Conservation (phyloP, 2,797 vertebrate genomes). For the Enteromius treurensis region DNA sequence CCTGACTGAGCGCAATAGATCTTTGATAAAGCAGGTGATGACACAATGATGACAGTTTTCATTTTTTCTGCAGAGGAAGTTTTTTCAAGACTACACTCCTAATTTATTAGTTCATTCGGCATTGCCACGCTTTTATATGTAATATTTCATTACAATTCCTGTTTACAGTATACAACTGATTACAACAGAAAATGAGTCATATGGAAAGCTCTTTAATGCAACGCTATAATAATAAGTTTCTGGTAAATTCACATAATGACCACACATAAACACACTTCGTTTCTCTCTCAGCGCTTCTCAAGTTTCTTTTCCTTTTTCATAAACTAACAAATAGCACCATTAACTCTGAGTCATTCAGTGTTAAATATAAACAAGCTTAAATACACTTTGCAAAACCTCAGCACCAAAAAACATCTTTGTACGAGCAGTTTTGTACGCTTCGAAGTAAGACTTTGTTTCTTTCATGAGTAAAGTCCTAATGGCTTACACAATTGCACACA, state of each 20-base stretch:
- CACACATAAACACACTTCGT: background rate
- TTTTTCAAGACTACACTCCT: background rate
- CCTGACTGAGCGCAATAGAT: background rate
- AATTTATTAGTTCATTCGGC: background rate
- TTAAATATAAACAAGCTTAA: conserved; percentile 12
- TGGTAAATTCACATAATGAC: conserved; percentile 5
- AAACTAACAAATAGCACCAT: conserved; percentile 16
- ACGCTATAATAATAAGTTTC: background rate
- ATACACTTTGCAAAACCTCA: background rate
- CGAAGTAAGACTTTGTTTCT: background rate
- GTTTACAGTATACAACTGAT: background rate
- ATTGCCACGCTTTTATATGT: background rate
- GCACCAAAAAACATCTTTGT: background rate
- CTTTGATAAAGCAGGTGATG: background rate
- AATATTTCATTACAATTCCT: background rate
- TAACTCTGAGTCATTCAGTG: background rate
- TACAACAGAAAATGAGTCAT: background rate
- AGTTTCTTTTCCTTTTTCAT: background rate
- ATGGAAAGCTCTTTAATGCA: background rate
- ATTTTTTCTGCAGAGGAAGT: background rate
- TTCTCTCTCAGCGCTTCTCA: background rate
- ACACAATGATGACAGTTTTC: background rate
- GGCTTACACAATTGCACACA: conserved; percentile 2
- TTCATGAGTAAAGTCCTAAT: background rate
- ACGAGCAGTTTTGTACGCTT: background rate